A percentile compares a stretch with the other conserved stretches of the same genome.
phyloP scores from a whole-genome alignment of 2,797 vertebrate genomes.

The Poecilia picta region DNA sequence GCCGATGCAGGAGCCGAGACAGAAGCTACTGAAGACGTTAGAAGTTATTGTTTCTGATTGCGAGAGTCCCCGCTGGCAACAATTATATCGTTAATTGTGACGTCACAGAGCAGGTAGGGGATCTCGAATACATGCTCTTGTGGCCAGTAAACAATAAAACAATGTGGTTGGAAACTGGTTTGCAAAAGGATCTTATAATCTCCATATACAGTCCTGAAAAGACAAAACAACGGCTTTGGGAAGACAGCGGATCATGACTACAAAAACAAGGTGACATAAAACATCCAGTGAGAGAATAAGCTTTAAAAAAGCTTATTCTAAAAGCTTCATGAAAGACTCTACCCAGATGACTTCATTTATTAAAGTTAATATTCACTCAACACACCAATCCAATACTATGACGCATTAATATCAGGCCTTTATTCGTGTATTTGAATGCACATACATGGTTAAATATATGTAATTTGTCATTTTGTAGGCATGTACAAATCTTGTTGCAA shows the following conservation, averaged over 20 bases:
- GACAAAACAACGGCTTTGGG: background rate
- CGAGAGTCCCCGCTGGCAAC: conserved; percentile 55
- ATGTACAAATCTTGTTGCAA: too few relatives aligned
- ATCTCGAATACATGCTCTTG: background rate
- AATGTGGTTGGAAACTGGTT: background rate
- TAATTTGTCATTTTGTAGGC: too few relatives aligned
- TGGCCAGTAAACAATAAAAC: conserved; percentile 17
- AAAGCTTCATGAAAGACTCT: too few relatives aligned
- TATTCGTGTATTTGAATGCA: too few relatives aligned
- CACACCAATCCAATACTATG: too few relatives aligned
- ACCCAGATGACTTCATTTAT: too few relatives aligned
- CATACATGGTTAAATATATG: too few relatives aligned
- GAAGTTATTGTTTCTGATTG: conserved; percentile 80
- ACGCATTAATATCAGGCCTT: too few relatives aligned
- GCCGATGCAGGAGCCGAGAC: conserved; percentile 68
- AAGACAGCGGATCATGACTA: background rate
- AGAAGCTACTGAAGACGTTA: conserved; percentile 59
- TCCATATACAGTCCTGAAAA: background rate
- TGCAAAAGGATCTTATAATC: conserved; percentile 3
- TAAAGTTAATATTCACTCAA: too few relatives aligned
- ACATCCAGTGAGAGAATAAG: background rate
- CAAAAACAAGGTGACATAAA: background rate
- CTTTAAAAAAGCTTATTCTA: too few relatives aligned
- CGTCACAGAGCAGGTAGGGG: conserved; percentile 20
- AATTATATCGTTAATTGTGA: conserved; percentile 51